Percentiles rank a stretch among this genome's conserved stretches.
Evolutionary conservation across 2,797 vertebrate genomes (phyloP).

Genomic region (Gallinago stenura): DNA sequence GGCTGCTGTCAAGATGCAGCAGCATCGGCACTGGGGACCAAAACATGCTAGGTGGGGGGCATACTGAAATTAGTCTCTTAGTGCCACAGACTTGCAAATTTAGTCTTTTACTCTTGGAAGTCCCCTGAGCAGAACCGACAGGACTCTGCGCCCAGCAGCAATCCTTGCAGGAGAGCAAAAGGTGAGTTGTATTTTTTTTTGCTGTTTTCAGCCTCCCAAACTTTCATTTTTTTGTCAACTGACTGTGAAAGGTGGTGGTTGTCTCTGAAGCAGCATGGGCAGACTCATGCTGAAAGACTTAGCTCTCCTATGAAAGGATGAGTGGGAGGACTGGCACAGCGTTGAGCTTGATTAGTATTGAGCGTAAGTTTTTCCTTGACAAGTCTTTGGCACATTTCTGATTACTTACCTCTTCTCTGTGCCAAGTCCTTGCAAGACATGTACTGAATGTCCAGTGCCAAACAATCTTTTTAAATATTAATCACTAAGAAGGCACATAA

Average conservation of each 20-base stretch:
- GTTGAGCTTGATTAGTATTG: conserved; percentile 70
- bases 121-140: background rate
- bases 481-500: conserved; percentile 50
- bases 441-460: conserved; percentile 57
- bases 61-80: background rate
- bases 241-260: conserved; percentile 33
- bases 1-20: background rate
- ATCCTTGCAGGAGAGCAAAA: background rate
- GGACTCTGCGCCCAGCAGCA: background rate
- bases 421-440: conserved; percentile 63
- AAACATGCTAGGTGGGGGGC: background rate
- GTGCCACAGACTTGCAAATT: background rate
- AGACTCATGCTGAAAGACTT: conserved; percentile 2
- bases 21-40: background rate
- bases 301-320: conserved; percentile 18
- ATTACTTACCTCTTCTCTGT: conserved; percentile 54
- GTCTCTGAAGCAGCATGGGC: conserved; percentile 28
- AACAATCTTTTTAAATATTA: conserved; percentile 65
- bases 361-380: conserved; percentile 58
- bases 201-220: background rate
- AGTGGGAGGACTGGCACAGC: conserved; percentile 60
- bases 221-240: conserved; percentile 43
- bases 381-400: conserved; percentile 64
- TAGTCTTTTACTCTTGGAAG: background rate
- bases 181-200: background rate